Base-by-base conservation (phyloP, 2,113 vertebrate genomes). In the Pandion haliaetus region DNA sequence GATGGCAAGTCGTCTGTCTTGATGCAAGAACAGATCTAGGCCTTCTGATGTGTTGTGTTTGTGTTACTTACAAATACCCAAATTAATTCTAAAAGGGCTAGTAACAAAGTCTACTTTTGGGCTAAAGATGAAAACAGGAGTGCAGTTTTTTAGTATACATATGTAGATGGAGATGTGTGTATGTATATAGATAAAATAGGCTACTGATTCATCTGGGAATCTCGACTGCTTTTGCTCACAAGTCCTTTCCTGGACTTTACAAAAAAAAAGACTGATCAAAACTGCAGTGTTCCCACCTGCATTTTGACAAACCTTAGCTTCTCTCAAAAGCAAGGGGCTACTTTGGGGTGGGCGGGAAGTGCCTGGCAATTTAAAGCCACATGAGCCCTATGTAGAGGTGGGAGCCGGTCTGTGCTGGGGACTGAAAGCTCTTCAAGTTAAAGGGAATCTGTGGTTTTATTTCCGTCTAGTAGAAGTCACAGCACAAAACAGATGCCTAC, bases 321-420 rank as follows among this genome's bases (percentile, higher is more conserved):
- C 32, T 66, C 31, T 38, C 36, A 66, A 70, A 90, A 82, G 14
- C 55, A 73, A 26, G 3, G 8, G 49, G 28, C 31, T 47, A 6
- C 3, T 66, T 38, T 31, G 10, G 1, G 12, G 23, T 12, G 10
- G 2, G 4, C 5, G 3, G 4, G 3, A 28, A 12, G 5, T 29
- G 12, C 21, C 24, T 7, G 28, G 8, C 12, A 18, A 34, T 12
- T 29, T 49, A 34, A 79, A 88, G 42, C 45, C 61, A 31, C 5
- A 0, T 19, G 58, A 92, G 23, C 15, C 54, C 28, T 28, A 3
- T 1, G 4, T 3, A 38, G 70, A 58, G 20, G 28, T 45, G 52
- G 18, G 83, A 86, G 31, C 44, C 26, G 5, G 25, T 69, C 59
- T 44, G 12, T 34, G 42, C 45, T 10, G 34, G 50, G 69, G 47